phyloP scores from a whole-genome alignment of 2,113 vertebrate genomes.

The Lutjanus erythropterus region DNA sequence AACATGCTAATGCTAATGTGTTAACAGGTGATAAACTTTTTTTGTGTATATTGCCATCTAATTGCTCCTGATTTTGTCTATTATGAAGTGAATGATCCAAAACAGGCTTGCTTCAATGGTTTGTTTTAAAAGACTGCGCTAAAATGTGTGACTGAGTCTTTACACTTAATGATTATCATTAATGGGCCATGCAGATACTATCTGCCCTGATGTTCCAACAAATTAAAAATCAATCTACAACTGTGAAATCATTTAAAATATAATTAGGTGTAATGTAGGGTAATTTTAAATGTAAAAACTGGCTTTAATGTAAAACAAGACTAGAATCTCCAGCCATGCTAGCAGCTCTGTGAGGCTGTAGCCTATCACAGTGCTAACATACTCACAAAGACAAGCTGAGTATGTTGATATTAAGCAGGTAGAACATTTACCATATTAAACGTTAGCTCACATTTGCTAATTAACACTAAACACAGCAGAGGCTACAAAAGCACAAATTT shows the following conservation, averaged over 20 bases:
- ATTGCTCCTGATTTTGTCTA: neutral
- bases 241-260: slow-evolving; percentile 3
- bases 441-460: no score
- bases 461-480: no score
- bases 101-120: neutral
- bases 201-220: neutral
- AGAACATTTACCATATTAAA: no score
- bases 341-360: no score
- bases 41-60: neutral
- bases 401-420: no score
- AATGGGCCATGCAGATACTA: neutral
- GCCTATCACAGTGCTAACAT: no score
- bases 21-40: neutral
- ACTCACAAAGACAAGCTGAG: no score
- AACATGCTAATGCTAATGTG: no score
- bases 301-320: no score
- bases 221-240: slow-evolving; percentile 16
- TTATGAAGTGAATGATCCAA: slow-evolving; percentile 15
- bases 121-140: neutral
- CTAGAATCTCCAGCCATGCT: no score
- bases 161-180: slow-evolving; percentile 6
- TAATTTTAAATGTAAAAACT: neutral
- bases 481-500: no score
- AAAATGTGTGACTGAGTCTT: slow-evolving; percentile 19
- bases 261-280: neutral